A percentile compares a stretch with the other conserved stretches of the same genome.
These are phyloP conservation scores for Scelioninae gen. 2 DNA, from an alignment of 2,888 invertebrate genomes.

Conservation along the genomic window DNA sequence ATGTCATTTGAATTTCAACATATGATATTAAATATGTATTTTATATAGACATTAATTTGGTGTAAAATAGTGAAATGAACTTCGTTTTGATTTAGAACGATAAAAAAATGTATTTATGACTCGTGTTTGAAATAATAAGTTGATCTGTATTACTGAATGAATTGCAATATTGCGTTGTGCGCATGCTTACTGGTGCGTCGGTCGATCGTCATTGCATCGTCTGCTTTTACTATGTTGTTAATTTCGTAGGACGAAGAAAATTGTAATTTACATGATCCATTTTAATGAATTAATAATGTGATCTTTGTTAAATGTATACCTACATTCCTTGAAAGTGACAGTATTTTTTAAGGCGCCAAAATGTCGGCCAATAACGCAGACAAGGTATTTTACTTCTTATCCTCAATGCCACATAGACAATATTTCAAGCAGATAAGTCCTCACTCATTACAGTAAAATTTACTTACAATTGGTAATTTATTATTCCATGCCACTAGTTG, in stretches of 20 bases:
- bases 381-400: conserved; percentile 40
- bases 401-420: conserved; percentile 37
- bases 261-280: conserved; percentile 3
- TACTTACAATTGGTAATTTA: conserved; percentile 7
- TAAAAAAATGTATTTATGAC: background rate
- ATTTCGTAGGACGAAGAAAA: conserved; percentile 38
- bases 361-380: conserved; percentile 43
- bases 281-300: conserved; percentile 25
- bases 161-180: conserved; percentile 47
- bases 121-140: conserved; percentile 28
- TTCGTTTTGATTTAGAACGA: background rate
- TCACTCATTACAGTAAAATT: background rate
- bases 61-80: background rate
- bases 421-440: background rate
- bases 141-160: conserved; percentile 38
- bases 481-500: background rate
- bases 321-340: conserved; percentile 34
- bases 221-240: conserved; percentile 61
- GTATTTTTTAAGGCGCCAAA: conserved; percentile 29
- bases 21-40: background rate
- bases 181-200: conserved; percentile 60
- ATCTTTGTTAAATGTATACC: background rate
- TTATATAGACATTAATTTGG: background rate
- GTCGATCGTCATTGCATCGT: conserved; percentile 65
- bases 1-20: background rate